Conservation (phyloP, 1,140 invertebrate genomes). For the Papilio machaon region DNA sequence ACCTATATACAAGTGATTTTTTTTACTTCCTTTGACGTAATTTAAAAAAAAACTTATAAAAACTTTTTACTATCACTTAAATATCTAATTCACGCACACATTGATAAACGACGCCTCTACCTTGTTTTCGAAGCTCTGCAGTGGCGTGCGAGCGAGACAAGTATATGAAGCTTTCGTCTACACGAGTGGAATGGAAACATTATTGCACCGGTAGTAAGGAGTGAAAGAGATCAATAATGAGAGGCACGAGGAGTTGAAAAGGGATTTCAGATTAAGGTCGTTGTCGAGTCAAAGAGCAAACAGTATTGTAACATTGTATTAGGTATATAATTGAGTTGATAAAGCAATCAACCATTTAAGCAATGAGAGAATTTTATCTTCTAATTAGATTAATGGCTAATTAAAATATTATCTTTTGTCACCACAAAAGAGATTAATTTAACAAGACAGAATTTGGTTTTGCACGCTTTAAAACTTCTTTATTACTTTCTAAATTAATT, state of each 20-base stretch:
- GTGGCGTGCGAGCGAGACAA: slow-evolving; percentile 68
- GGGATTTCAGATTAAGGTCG: slow-evolving; percentile 82
- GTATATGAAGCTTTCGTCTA: slow-evolving; percentile 47
- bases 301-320: slow-evolving; percentile 56
- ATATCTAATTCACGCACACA: slow-evolving; percentile 71
- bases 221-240: slow-evolving; percentile 83
- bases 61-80: slow-evolving; percentile 48
- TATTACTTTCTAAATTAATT: no score
- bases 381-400: not conserved
- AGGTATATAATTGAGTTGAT: slow-evolving; percentile 41
- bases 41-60: slow-evolving; percentile 30
- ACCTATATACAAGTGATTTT: slow-evolving; percentile 14
- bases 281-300: slow-evolving; percentile 77
- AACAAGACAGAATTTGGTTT: not conserved
- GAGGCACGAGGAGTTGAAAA: slow-evolving; percentile 81
- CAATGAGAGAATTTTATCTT: not conserved
- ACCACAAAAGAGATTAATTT: not conserved
- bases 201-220: slow-evolving; percentile 82
- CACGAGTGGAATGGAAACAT: slow-evolving; percentile 59
- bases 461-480: no score
- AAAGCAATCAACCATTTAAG: slow-evolving; percentile 5
- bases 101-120: slow-evolving; percentile 71
- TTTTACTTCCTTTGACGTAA: not conserved
- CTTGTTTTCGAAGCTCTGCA: slow-evolving; percentile 81
- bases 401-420: not conserved